phyloP scores from a whole-genome alignment of 2,888 invertebrate genomes.

The Vesta saturnalis region DNA sequence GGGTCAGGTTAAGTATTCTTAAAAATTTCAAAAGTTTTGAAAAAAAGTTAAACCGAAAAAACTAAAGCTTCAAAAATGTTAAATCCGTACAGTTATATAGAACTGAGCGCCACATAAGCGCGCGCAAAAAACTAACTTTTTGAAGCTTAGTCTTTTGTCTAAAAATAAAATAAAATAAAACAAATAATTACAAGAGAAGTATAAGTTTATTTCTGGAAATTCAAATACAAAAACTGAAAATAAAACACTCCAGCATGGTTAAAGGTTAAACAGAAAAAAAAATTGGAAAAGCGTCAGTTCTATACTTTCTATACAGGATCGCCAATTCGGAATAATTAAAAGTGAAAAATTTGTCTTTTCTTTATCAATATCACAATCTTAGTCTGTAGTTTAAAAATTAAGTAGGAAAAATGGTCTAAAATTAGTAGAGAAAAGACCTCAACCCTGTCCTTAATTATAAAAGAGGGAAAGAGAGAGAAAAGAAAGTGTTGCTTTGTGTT shows the following conservation, averaged over 20 bases:
- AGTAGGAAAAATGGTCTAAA: neutral
- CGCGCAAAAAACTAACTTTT: conserved; percentile 55
- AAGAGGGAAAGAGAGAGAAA: no score
- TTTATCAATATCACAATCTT: conserved; percentile 34
- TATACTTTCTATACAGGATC: conserved; percentile 48
- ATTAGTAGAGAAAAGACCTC: neutral
- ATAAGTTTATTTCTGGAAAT: conserved; percentile 41
- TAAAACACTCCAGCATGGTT: conserved; percentile 40
- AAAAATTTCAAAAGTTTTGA: no score
- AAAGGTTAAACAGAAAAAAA: conserved; percentile 42
- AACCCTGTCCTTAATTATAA: neutral
- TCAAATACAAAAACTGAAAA: conserved; percentile 29
- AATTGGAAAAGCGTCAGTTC: conserved; percentile 55
- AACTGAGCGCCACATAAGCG: conserved; percentile 57
- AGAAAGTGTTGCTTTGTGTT: neutral
- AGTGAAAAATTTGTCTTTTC: conserved; percentile 11
- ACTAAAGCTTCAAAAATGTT: no score
- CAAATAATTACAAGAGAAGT: conserved; percentile 38
- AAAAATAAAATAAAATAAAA: conserved; percentile 50
- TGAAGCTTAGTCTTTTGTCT: conserved; percentile 59
- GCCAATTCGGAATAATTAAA: no score
- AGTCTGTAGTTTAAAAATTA: conserved; percentile 11
- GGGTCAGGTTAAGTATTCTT: no score
- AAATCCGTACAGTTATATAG: no score
- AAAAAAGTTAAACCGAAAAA: no score